Evolutionary conservation across 2,888 invertebrate genomes (phyloP).

Genomic region (Theretra japonica): DNA sequence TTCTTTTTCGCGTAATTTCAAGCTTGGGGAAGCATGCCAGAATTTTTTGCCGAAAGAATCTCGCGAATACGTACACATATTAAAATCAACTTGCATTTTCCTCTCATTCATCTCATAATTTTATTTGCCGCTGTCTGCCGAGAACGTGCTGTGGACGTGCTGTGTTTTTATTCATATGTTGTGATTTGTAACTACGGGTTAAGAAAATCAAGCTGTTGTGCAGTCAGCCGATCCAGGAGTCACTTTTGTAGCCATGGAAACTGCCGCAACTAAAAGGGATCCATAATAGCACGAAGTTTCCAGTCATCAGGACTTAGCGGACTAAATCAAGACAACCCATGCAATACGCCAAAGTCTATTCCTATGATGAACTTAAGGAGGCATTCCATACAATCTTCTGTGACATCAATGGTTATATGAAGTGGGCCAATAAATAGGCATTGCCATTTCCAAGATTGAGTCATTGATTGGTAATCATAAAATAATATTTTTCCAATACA

Average conservation of each 20-base stretch:
- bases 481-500: too few species aligned
- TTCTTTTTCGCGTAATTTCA: conserved; percentile 65
- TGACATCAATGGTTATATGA: too few species aligned
- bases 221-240: background rate
- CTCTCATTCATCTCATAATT: conserved; percentile 79
- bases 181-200: background rate
- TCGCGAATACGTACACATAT: conserved; percentile 63
- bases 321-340: too few species aligned
- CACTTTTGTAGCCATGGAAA: background rate
- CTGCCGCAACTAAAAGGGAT: too few species aligned
- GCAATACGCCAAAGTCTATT: too few species aligned
- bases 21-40: conserved; percentile 62
- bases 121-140: conserved; percentile 61
- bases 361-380: background rate
- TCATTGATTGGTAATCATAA: too few species aligned
- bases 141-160: conserved; percentile 53
- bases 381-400: background rate
- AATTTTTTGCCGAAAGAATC: conserved; percentile 62
- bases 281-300: too few species aligned
- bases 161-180: conserved; percentile 14
- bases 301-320: too few species aligned
- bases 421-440: too few species aligned
- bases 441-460: too few species aligned
- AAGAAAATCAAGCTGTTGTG: background rate
- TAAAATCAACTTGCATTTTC: conserved; percentile 74